A percentile compares a stretch with the other conserved stretches of the same genome.
phyloP scores from a whole-genome alignment of 2,113 vertebrate species.

The Lampris incognitus region DNA sequence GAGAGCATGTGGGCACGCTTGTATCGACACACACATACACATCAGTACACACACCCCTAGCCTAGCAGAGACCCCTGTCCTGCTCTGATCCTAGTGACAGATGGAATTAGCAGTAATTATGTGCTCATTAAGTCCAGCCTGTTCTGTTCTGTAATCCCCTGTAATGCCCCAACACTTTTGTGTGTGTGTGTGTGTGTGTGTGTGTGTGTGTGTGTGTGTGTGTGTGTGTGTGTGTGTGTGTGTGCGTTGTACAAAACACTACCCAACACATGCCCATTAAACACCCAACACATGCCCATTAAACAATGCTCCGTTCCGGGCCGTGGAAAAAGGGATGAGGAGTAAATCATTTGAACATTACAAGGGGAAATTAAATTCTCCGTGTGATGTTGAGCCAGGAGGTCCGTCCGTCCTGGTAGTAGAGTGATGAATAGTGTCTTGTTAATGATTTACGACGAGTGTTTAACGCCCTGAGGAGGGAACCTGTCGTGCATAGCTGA shows the following conservation, averaged over 20 bases:
- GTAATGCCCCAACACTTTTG: constrained; percentile 69
- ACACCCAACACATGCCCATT: not conserved
- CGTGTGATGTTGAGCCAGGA: constrained; percentile 16
- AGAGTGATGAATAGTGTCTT: constrained; percentile 45
- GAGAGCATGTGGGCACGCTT: no score
- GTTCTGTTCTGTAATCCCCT: constrained; percentile 73
- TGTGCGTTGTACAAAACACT: not conserved
- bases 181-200: constrained; percentile 31
- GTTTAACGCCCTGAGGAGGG: constrained; percentile 38
- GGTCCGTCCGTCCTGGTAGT: constrained; percentile 3
- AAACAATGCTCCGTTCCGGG: constrained; percentile 39
- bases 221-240: constrained; percentile 7
- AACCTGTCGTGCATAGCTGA: constrained; percentile 42
- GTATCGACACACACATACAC: not conserved
- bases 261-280: no score
- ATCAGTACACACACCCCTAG: constrained; percentile 15
- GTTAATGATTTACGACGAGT: constrained; percentile 55
- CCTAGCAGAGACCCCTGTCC: constrained; percentile 32
- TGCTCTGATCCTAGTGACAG: constrained; percentile 67
- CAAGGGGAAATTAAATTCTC: constrained; percentile 50
- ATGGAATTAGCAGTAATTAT: constrained; percentile 80
- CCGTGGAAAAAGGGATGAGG: constrained; percentile 29
- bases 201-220: not conserved
- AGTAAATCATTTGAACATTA: constrained; percentile 48
- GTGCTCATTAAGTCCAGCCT: constrained; percentile 77